Percentiles rank a stretch among this genome's conserved stretches.
Conservation (phyloP, 1,140 invertebrate genomes). For the Trachymyrmex septentrionalis region DNA sequence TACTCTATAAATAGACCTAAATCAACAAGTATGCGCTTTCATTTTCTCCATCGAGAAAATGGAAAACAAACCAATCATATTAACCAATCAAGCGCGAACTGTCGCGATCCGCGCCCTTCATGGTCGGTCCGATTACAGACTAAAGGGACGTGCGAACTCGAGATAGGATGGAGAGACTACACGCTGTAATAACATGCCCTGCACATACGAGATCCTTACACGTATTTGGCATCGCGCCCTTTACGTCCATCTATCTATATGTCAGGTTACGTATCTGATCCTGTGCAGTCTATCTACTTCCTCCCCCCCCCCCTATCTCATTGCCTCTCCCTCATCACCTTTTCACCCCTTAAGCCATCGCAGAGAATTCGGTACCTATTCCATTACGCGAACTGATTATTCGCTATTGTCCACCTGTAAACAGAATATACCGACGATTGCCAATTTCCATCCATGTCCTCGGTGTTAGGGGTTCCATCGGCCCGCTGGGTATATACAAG, state of each 20-base stretch:
- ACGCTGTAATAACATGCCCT: constrained; percentile 76
- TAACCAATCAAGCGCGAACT: constrained; percentile 1
- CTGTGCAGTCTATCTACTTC: constrained; percentile 49
- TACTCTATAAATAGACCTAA: constrained; percentile 30
- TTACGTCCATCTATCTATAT: constrained; percentile 18
- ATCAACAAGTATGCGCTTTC: constrained; percentile 16
- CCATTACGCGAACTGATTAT: constrained; percentile 76
- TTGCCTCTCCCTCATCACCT: not conserved
- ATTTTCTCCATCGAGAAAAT: constrained; percentile 2
- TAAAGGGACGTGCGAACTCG: constrained; percentile 68
- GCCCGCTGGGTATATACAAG: constrained; percentile 2
- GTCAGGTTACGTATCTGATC: constrained; percentile 47
- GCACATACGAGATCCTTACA: constrained; percentile 59
- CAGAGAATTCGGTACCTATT: constrained; percentile 47
- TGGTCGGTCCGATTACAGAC: constrained; percentile 66
- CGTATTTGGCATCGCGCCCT: constrained; percentile 54
- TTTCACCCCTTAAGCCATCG: constrained; percentile 45
- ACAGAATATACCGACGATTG: constrained; percentile 72
- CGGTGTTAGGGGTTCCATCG: constrained; percentile 45
- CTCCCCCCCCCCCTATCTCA: not conserved
- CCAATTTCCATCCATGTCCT: constrained; percentile 59
- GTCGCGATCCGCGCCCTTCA: not conserved
- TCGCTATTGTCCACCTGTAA: constrained; percentile 77
- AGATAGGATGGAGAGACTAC: constrained; percentile 57
- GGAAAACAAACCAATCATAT: not conserved